Evolutionary conservation across 2,888 invertebrate species (phyloP), one percentile per base, ranked within the genome.

Genomic region (Drosophila histrio): DNA sequence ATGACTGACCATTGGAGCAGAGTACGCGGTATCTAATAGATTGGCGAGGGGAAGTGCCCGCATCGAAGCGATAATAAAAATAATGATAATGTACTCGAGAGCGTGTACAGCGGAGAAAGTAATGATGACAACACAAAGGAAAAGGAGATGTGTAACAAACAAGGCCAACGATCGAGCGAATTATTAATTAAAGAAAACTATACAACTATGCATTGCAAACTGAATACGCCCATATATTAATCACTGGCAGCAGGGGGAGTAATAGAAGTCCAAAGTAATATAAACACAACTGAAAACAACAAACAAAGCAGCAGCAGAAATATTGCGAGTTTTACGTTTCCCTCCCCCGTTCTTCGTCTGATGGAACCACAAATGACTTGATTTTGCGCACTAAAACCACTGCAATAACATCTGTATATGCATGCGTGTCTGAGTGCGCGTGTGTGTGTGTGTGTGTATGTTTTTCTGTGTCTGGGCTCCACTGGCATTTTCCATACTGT

Each of bases 401-500:
- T 56, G 61, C 63, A 79, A 44, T 22, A 60, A 53, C 64, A 77
- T 64, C 17, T 58, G 57, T 58, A 26, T 74, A 44, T 43, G 44
- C 26, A 52, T 61, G 54, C 59, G 53, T 24, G 28, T 47, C 30
- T 62, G 67, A 19, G 32, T 52, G 36, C 50, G 9, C 9, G 43
- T 56, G 58, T 60, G 57, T 19, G 38, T 58, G 26, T 57, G 17
- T 36, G 47, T 56, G 64, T 65, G 56, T 57, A 63, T 46, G 41
- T 46, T 63, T 84, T 68, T 78, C 74, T 80, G 39, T 75, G 68
- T 63, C 72, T 54, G 64, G 61, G 76, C 77, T 81, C 66, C 81
- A 76, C 58, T 84, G 73, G 73, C 81, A 76, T 84, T 78, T 82
- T 85, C 77, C 67, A 77, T 69, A 63, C 52, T 58, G 41, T 76